Evolutionary conservation across 1,140 invertebrate species (phyloP).

Genomic region (Pachyrhynchus sulphureomaculatus): DNA sequence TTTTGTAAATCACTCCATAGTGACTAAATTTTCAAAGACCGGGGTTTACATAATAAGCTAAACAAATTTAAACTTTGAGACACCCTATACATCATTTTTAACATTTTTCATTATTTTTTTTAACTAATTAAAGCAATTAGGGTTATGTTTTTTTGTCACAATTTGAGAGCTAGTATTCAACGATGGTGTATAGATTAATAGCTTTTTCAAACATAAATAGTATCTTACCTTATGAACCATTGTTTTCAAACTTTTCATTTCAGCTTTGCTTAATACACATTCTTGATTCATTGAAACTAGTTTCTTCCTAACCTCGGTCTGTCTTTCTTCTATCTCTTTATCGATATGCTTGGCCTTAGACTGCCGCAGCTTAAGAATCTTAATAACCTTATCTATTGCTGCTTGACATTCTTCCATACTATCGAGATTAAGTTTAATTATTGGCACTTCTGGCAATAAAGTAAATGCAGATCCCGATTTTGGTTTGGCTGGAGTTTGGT

Average conservation of each 20-base stretch:
- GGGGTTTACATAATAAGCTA: no score
- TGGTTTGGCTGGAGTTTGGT: slow-evolving; percentile 40
- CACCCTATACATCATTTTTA: no score
- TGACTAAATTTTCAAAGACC: no score
- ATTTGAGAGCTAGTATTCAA: no score
- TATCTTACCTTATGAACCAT: slow-evolving; percentile 35
- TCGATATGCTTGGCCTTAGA: slow-evolving; percentile 25
- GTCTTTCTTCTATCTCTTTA: slow-evolving; percentile 34
- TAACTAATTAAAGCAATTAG: no score
- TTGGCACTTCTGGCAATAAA: slow-evolving; percentile 33
- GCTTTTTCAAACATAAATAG: no score
- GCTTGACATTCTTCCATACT: slow-evolving; percentile 28
- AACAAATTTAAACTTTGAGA: no score
- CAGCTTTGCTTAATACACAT: slow-evolving; percentile 36
- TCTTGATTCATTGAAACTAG: slow-evolving; percentile 41
- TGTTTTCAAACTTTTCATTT: slow-evolving; percentile 41
- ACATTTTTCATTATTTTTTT: no score
- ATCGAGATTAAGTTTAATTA: slow-evolving; percentile 34
- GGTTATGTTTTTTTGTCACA: no score
- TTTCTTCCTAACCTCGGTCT: slow-evolving; percentile 41
- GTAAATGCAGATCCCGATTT: slow-evolving; percentile 19
- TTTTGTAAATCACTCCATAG: no score
- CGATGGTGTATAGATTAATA: no score
- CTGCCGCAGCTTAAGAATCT: slow-evolving; percentile 24
- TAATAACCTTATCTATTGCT: slow-evolving; percentile 32